phyloP scores from a whole-genome alignment of 2,888 invertebrate genomes.

The Drosophila meridionalis region DNA sequence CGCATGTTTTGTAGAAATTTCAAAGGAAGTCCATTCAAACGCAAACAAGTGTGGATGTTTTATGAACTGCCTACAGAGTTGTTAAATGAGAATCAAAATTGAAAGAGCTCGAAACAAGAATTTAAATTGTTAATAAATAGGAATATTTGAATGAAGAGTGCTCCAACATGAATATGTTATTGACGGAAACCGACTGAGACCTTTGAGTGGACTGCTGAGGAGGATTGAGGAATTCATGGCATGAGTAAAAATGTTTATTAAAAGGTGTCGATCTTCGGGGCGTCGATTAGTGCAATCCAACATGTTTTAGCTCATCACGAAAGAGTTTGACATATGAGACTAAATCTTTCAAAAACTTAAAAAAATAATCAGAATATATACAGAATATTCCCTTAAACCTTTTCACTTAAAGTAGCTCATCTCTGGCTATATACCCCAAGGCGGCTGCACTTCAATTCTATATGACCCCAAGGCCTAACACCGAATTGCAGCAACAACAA shows the following conservation, averaged over 20 bases:
- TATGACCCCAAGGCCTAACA: slow-evolving; percentile 3
- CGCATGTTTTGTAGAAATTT: not conserved
- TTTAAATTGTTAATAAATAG: not conserved
- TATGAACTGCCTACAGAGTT: not conserved
- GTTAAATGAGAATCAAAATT: not conserved
- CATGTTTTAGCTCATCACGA: not conserved
- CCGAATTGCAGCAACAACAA: slow-evolving; percentile 9
- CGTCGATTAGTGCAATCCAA: no score
- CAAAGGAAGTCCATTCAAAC: not conserved
- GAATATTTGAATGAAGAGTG: not conserved
- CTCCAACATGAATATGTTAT: no score
- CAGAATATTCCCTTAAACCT: not conserved
- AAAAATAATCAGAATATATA: not conserved
- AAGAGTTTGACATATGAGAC: not conserved
- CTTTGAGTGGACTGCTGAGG: no score
- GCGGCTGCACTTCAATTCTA: slow-evolving; percentile 5
- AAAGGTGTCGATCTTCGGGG: no score
- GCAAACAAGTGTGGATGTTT: not conserved
- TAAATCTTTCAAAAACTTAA: not conserved
- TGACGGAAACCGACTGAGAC: no score
- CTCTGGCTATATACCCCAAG: not conserved
- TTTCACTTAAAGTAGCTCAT: not conserved
- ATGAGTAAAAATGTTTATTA: no score
- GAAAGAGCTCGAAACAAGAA: no score
- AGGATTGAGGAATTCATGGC: no score